Conservation (phyloP, 35 echinoderm and acorn worm genomes). For the Ophioderma brevispina region DNA sequence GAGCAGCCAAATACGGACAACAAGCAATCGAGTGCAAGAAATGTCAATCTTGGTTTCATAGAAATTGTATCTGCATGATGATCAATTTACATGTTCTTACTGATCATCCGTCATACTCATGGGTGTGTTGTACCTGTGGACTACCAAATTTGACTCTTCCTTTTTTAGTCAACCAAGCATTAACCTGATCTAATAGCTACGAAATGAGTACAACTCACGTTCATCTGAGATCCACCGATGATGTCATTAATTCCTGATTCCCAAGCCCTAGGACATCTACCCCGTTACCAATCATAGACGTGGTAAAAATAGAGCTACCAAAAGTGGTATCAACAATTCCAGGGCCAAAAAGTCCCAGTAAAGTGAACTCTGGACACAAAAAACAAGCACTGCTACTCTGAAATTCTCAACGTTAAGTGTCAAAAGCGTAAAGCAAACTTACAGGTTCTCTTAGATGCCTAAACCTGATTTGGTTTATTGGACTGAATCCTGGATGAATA, state of each 20-base stretch:
- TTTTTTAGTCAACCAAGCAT: neutral
- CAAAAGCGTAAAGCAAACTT: slow-evolving; percentile 28
- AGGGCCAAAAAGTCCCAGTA: no score
- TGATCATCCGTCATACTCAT: slow-evolving; percentile 34
- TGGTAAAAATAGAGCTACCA: neutral
- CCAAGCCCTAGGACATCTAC: neutral
- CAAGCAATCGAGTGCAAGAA: neutral
- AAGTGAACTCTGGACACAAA: neutral
- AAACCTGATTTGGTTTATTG: slow-evolving; percentile 26
- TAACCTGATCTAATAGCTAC: slow-evolving; percentile 2
- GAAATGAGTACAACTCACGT: neutral
- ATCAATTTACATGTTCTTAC: neutral
- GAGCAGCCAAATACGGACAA: neutral
- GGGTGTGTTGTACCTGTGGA: slow-evolving; percentile 37
- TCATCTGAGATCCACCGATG: neutral
- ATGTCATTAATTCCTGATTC: neutral
- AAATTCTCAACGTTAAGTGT: slow-evolving; percentile 57
- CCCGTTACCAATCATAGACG: neutral
- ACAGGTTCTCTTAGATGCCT: slow-evolving; percentile 9
- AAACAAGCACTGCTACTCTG: neutral
- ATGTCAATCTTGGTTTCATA: no score
- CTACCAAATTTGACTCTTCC: neutral
- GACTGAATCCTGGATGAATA: slow-evolving; percentile 41
- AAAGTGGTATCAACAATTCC: no score
- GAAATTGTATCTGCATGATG: neutral